These are phyloP conservation scores for Petrosia ficiformis DNA, from an alignment of 37 sponge, comb jelly and placozoan species.

Conservation along the genomic window DNA sequence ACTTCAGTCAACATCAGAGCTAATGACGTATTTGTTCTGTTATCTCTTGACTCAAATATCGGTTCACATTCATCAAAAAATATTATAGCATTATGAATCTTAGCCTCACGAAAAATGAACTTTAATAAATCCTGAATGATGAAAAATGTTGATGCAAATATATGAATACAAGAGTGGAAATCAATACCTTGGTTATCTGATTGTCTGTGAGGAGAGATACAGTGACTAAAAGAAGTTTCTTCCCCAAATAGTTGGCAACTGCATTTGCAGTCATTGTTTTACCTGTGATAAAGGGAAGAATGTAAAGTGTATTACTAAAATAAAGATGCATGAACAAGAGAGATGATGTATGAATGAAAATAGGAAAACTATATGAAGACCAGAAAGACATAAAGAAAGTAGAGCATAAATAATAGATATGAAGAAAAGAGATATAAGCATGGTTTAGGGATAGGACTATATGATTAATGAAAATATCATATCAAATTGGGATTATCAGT, in stretches of 20 bases:
- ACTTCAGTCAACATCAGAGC: conserved; percentile 62
- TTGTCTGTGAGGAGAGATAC: conserved; percentile 43
- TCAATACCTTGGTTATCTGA: conserved; percentile 41
- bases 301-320: too few relatives aligned
- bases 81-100: conserved; percentile 70
- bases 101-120: conserved; percentile 68
- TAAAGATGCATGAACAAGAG: too few relatives aligned
- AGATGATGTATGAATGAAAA: too few relatives aligned
- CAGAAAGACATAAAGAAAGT: too few relatives aligned
- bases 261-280: conserved; percentile 76
- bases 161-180: too few relatives aligned
- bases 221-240: conserved; percentile 60
- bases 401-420: too few relatives aligned
- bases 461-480: too few relatives aligned
- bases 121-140: conserved; percentile 37
- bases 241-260: conserved; percentile 56
- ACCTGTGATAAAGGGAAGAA: not conserved
- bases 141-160: not conserved
- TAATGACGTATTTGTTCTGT: conserved; percentile 29
- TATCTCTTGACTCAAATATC: conserved; percentile 58
- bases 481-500: too few relatives aligned
- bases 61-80: conserved; percentile 80
- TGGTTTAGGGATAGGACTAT: too few relatives aligned
- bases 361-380: too few relatives aligned
- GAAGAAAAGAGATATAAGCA: too few relatives aligned